Percentiles rank a stretch among this genome's conserved stretches.
phyloP scores from a whole-genome alignment of 2,888 invertebrate genomes.

The Rhyacophila evoluta region DNA sequence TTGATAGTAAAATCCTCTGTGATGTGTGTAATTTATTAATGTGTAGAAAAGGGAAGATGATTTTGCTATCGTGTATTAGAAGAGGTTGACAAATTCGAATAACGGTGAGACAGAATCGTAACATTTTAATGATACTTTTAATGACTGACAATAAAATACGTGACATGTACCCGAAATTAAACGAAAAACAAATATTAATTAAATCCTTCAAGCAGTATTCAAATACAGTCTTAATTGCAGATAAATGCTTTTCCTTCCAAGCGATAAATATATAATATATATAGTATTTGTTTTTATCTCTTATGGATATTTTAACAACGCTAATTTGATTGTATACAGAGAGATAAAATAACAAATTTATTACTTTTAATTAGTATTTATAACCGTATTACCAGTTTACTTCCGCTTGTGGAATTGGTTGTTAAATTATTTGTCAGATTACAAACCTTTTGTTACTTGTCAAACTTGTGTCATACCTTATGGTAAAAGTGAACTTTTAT shows the following conservation, averaged over 20 bases:
- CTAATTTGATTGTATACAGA: background rate
- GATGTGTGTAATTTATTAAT: too few species aligned
- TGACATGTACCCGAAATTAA: background rate
- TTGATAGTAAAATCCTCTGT: too few species aligned
- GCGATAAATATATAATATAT: background rate
- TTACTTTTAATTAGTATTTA: background rate
- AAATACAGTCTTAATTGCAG: background rate
- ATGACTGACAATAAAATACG: background rate
- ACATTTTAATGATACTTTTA: background rate
- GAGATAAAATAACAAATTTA: background rate
- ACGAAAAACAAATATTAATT: constrained; percentile 15
- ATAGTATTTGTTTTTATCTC: background rate
- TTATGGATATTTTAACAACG: background rate
- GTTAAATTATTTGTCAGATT: too few species aligned
- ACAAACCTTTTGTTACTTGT: too few species aligned
- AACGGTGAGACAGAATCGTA: background rate
- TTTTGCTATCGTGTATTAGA: background rate
- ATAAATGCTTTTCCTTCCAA: background rate
- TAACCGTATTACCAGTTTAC: too few species aligned
- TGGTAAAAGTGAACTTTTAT: too few species aligned
- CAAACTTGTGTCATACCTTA: too few species aligned
- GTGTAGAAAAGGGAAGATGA: background rate
- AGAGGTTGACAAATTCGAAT: background rate
- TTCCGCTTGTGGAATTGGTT: too few species aligned
- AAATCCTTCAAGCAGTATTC: background rate